Conservation (phyloP, 2,888 invertebrate species). For the Nymphalis c-album region DNA sequence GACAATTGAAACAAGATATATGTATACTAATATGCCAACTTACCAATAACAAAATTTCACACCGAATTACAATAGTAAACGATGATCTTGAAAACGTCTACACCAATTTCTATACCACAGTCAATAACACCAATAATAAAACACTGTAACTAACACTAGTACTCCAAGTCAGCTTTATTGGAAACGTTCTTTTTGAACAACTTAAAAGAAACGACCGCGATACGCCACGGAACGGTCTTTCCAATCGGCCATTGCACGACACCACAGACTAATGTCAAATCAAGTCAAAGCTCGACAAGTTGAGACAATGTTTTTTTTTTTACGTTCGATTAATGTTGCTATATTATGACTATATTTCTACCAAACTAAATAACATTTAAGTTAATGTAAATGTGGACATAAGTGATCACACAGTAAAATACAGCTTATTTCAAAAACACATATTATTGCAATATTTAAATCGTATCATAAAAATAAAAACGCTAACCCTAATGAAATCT, state of each 20-base stretch:
- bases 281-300: constrained; percentile 15
- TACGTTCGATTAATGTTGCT: constrained; percentile 16
- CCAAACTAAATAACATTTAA: constrained; percentile 1
- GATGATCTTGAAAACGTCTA: constrained; percentile 50
- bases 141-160: constrained; percentile 50
- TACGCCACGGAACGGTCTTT: constrained; percentile 45
- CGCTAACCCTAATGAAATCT: no score
- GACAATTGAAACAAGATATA: constrained; percentile 32
- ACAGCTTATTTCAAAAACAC: background rate
- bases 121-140: constrained; percentile 43
- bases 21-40: constrained; percentile 49
- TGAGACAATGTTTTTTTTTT: constrained; percentile 14
- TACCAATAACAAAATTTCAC: constrained; percentile 66
- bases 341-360: constrained; percentile 6
- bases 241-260: constrained; percentile 52
- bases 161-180: constrained; percentile 42
- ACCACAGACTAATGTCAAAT: constrained; percentile 41
- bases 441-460: no score
- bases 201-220: constrained; percentile 45
- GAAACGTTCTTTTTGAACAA: constrained; percentile 46
- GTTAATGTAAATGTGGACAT: no score
- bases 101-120: constrained; percentile 54
- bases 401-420: background rate
- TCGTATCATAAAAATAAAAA: no score
- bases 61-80: constrained; percentile 51